Conservation (phyloP, 2,113 vertebrate genomes). For the Arenaria interpres region DNA sequence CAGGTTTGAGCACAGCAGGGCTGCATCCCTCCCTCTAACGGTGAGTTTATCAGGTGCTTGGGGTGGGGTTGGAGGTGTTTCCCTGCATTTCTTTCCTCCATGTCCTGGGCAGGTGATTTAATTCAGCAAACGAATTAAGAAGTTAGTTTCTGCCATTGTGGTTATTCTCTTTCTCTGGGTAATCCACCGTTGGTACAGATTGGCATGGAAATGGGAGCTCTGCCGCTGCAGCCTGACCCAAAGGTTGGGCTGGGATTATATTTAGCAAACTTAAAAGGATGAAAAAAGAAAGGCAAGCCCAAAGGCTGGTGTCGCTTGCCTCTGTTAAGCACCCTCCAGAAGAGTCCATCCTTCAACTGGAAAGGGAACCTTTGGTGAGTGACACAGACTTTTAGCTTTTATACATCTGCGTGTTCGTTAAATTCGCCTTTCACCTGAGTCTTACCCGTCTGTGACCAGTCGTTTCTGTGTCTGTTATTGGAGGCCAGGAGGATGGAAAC, state of each 20-base stretch:
- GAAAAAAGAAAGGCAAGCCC: not conserved
- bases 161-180: not conserved
- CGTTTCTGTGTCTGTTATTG: not conserved
- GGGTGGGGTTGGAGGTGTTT: not conserved
- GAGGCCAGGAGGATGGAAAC: not conserved
- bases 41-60: not conserved
- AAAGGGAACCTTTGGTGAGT: not conserved
- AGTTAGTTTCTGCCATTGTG: not conserved
- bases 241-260: not conserved
- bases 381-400: not conserved
- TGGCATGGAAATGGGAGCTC: not conserved
- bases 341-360: not conserved
- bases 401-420: rapidly evolving
- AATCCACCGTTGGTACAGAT: not conserved
- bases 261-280: not conserved
- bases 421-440: not conserved
- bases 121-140: not conserved
- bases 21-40: not conserved
- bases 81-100: not conserved
- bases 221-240: not conserved
- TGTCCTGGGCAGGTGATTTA: not conserved
- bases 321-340: not conserved
- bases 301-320: not conserved
- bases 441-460: not conserved
- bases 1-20: not conserved